Conservation (phyloP, 2,113 vertebrate genomes). For the Trichechus manatus region DNA sequence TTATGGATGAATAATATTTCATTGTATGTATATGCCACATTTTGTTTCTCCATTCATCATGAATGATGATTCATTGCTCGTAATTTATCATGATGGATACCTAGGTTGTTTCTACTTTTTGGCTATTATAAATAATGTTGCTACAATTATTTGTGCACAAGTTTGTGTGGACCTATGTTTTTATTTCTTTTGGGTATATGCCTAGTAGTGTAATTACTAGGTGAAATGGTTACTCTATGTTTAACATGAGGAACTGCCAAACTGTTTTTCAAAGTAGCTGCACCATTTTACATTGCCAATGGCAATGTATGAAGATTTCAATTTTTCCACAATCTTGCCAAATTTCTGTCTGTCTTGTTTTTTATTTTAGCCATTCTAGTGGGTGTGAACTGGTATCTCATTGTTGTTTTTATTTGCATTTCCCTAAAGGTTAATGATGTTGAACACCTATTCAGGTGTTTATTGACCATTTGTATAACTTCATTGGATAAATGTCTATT, state of each 20-base stretch:
- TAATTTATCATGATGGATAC: background rate
- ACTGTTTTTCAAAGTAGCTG: background rate
- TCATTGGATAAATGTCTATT: no score
- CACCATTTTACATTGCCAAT: background rate
- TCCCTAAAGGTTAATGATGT: background rate
- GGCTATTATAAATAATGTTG: background rate
- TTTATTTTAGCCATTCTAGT: background rate
- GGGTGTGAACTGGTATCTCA: no score
- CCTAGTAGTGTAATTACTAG: background rate
- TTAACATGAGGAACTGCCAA: background rate
- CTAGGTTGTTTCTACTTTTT: background rate
- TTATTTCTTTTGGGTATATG: background rate
- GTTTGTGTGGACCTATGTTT: background rate
- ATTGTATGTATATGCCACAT: background rate
- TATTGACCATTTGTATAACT: background rate
- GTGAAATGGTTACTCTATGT: background rate
- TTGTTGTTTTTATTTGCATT: background rate
- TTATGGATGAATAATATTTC: background rate
- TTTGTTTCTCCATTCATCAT: no score
- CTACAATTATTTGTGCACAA: background rate
- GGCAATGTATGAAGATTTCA: no score
- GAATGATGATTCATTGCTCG: no score
- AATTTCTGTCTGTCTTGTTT: background rate
- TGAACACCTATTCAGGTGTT: background rate
- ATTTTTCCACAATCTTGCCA: no score